A percentile compares a stretch with the other conserved stretches of the same genome.
These are phyloP conservation scores for Gracilinanus agilis DNA, from an alignment of 2,113 vertebrate species.

Conservation along the genomic window DNA sequence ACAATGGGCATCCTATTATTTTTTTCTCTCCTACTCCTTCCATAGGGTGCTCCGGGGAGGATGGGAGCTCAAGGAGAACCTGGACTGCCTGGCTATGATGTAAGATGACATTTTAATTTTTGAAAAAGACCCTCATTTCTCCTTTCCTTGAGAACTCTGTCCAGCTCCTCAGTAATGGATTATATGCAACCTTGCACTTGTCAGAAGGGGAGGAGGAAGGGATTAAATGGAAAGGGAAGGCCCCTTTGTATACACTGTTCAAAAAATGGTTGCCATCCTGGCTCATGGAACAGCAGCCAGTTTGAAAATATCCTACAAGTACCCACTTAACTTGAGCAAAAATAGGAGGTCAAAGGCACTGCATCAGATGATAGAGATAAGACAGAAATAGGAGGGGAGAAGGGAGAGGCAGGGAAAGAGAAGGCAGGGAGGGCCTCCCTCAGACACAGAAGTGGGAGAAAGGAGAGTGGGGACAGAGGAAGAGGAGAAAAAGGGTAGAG, in stretches of 20 bases:
- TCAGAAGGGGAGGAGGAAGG: neutral
- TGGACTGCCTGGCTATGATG: conserved; percentile 94
- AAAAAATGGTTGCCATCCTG: neutral
- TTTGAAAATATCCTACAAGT: neutral
- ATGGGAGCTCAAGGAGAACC: conserved; percentile 97
- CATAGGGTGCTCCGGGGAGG: conserved; percentile 93
- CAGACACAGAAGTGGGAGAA: neutral
- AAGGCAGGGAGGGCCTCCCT: neutral
- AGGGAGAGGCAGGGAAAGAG: neutral
- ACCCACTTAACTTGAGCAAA: neutral
- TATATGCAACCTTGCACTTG: neutral
- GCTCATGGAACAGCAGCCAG: neutral
- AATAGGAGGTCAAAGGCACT: neutral
- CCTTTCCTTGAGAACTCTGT: neutral
- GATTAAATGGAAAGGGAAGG: neutral
- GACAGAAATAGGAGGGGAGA: neutral
- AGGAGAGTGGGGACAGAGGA: neutral
- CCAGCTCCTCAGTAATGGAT: neutral
- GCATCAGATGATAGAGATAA: neutral
- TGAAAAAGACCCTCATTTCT: neutral
- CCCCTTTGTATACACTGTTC: neutral
- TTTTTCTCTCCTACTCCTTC: conserved; percentile 20
- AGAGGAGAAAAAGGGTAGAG: neutral
- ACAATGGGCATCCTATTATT: neutral
- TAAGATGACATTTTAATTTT: conserved; percentile 73